phyloP scores from a whole-genome alignment of 2,113 vertebrate species.

The Epinephelus cyanopodus region DNA sequence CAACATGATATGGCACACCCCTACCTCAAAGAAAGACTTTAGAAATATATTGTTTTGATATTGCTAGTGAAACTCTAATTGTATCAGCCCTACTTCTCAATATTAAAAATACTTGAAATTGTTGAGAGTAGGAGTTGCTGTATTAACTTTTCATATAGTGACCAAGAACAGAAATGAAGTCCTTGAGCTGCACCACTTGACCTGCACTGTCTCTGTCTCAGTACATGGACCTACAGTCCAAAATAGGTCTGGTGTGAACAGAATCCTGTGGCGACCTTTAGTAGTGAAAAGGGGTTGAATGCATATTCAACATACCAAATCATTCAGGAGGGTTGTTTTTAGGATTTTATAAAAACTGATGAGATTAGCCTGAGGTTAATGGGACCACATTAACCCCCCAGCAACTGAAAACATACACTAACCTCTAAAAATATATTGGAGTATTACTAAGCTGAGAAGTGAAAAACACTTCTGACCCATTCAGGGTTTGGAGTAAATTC shows the following conservation, averaged over 20 bases:
- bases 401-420: background rate
- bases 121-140: background rate
- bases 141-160: background rate
- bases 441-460: background rate
- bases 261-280: background rate
- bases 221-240: background rate
- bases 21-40: background rate
- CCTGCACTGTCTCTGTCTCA: background rate
- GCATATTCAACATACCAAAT: background rate
- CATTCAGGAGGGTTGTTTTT: constrained; percentile 9
- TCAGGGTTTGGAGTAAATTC: constrained; percentile 7
- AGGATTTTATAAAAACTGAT: background rate
- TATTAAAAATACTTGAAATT: too few relatives aligned
- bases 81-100: background rate
- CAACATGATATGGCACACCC: too few relatives aligned
- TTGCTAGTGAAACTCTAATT: background rate
- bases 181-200: background rate
- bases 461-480: constrained; percentile 8
- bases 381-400: background rate
- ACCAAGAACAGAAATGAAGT: background rate
- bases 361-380: constrained; percentile 3
- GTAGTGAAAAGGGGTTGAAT: background rate
- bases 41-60: background rate
- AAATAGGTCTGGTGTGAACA: background rate
- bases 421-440: constrained; percentile 20